phyloP scores from a whole-genome alignment of 2,113 vertebrate species.

The Pseudorectes ferrugineus region DNA sequence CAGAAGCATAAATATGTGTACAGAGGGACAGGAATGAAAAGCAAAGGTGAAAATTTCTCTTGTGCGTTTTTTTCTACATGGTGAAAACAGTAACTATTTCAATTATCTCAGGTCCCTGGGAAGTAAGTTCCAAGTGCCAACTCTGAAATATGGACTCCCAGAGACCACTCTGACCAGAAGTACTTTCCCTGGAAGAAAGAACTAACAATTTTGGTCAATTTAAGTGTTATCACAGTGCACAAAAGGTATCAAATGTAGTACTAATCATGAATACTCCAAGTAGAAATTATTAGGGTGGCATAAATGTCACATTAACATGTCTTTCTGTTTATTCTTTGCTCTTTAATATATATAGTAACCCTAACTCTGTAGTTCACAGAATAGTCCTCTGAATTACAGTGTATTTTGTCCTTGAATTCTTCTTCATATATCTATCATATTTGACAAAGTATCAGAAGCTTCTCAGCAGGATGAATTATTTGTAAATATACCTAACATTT shows the following conservation, averaged over 20 bases:
- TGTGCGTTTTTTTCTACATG: neutral
- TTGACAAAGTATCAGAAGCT: neutral
- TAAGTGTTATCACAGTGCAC: neutral
- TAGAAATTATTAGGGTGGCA: neutral
- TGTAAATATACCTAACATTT: neutral
- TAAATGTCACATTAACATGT: neutral
- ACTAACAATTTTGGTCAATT: neutral
- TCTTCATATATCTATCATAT: neutral
- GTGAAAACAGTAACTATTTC: neutral
- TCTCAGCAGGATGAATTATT: neutral
- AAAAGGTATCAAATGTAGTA: neutral
- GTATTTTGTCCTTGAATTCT: neutral
- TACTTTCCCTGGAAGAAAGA: neutral
- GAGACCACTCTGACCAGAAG: neutral
- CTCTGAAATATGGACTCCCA: neutral
- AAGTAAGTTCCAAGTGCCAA: neutral
- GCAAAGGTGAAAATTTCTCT: neutral
- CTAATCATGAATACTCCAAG: neutral
- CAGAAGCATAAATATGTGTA: neutral
- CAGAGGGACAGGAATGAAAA: neutral
- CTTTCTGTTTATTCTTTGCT: neutral
- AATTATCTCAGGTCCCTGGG: neutral
- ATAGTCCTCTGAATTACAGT: neutral
- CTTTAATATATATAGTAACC: neutral
- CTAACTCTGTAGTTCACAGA: neutral